These are phyloP conservation scores for Corythornis vintsioides DNA, from an alignment of 2,113 vertebrate species.

Conservation along the genomic window DNA sequence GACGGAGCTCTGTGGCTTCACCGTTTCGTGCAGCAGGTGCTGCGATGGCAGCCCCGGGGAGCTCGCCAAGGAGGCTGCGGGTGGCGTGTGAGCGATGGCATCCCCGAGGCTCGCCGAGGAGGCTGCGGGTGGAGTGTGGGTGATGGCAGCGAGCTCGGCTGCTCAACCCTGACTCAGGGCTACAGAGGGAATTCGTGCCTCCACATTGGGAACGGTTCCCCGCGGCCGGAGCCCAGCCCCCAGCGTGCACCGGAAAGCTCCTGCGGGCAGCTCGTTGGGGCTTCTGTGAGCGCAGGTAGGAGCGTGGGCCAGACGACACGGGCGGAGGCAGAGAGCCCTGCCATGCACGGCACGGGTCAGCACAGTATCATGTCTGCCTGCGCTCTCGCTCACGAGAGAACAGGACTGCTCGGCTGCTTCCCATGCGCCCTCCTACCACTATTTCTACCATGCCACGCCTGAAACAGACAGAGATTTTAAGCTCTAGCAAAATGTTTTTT, in stretches of 20 bases:
- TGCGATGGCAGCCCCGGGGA: too few species aligned
- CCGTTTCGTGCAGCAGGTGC: background rate
- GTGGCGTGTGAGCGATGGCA: background rate
- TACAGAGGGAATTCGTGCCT: background rate
- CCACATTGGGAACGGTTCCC: accelerated
- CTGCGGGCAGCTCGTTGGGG: accelerated
- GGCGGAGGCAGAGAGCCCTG: background rate
- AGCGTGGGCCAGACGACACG: accelerated
- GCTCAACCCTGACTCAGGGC: accelerated
- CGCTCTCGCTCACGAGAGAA: background rate
- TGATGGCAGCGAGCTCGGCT: background rate
- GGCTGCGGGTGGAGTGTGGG: background rate
- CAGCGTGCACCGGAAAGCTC: accelerated
- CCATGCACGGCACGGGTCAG: accelerated
- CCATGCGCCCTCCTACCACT: background rate
- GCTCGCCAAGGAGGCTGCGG: background rate
- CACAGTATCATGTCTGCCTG: accelerated
- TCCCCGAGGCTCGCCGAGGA: too few species aligned
- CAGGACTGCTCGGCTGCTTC: background rate
- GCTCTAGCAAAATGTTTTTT: background rate
- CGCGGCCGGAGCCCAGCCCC: background rate
- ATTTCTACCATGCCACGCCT: background rate
- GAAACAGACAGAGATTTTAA: background rate
- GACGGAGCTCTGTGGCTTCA: accelerated
- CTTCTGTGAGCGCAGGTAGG: too few species aligned